phyloP scores from a whole-genome alignment of 2,888 invertebrate species.

The Carterocephalus palaemon region DNA sequence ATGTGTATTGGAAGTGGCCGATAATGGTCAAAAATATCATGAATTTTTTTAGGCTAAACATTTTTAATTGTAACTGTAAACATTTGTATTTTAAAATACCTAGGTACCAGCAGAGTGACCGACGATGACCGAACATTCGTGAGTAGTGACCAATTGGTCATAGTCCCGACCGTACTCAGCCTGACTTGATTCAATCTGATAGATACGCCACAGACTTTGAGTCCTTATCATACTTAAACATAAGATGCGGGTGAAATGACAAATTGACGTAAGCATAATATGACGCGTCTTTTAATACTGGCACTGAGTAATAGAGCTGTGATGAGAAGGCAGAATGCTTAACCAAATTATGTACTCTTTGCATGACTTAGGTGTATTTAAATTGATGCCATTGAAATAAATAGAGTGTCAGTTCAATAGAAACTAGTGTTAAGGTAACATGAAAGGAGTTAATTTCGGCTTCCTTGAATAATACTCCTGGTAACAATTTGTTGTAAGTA shows the following conservation, averaged over 20 bases:
- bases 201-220: too few species aligned
- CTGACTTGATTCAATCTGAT: too few species aligned
- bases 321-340: slow-evolving; percentile 51
- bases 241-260: slow-evolving; percentile 65
- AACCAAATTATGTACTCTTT: slow-evolving; percentile 29
- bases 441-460: not conserved
- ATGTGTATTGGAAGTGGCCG: too few species aligned
- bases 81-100: not conserved
- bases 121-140: too few species aligned
- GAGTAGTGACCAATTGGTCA: too few species aligned
- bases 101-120: too few species aligned
- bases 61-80: not conserved
- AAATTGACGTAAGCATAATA: slow-evolving; percentile 59
- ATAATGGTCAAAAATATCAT: too few species aligned
- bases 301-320: slow-evolving; percentile 65
- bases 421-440: not conserved
- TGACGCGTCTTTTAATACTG: slow-evolving; percentile 54
- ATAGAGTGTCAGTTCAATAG: slow-evolving; percentile 13
- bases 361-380: slow-evolving; percentile 25
- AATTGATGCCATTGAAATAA: slow-evolving; percentile 17
- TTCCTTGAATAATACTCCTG: slow-evolving; percentile 1
- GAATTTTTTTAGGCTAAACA: too few species aligned
- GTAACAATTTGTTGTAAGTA: slow-evolving; percentile 1
- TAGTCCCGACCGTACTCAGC: too few species aligned
- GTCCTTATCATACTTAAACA: slow-evolving; percentile 27